Percentiles rank a stretch among this genome's conserved stretches.
Evolutionary conservation across 2,888 invertebrate genomes (phyloP).

Genomic region (Cerceris ruficornis): DNA sequence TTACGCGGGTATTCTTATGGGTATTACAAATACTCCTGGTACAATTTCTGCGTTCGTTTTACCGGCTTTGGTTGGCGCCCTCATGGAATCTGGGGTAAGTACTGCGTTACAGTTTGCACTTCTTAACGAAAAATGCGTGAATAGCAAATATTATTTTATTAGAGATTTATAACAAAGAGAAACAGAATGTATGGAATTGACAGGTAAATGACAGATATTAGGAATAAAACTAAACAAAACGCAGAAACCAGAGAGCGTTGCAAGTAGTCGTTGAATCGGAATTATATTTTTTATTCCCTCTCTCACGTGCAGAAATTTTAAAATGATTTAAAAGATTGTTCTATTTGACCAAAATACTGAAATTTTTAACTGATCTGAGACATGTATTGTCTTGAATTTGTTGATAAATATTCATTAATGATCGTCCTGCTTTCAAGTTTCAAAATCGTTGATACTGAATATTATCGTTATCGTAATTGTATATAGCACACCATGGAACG

Average conservation of each 20-base stretch:
- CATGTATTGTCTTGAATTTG: too few relatives aligned
- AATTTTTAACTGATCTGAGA: too few relatives aligned
- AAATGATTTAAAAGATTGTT: background rate
- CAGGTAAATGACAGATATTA: too few relatives aligned
- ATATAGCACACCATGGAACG: conserved; percentile 74
- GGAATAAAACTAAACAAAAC: too few relatives aligned
- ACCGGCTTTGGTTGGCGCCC: conserved; percentile 74
- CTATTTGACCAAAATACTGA: background rate
- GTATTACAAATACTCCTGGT: conserved; percentile 79
- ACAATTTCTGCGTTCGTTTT: conserved; percentile 77
- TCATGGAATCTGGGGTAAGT: conserved; percentile 74
- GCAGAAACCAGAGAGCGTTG: too few relatives aligned
- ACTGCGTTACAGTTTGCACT: background rate
- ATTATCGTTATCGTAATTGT: background rate
- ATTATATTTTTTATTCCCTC: too few relatives aligned
- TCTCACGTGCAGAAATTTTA: too few relatives aligned
- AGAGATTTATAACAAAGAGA: too few relatives aligned
- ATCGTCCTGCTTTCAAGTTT: too few relatives aligned
- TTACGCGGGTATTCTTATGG: conserved; percentile 79
- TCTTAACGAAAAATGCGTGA: background rate
- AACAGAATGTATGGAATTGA: too few relatives aligned
- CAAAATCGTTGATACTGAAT: background rate
- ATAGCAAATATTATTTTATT: background rate
- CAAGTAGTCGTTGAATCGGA: too few relatives aligned
- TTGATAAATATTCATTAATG: too few relatives aligned